Evolutionary conservation across 1,140 invertebrate species (phyloP).

Genomic region (Luehdorfia chinensis): DNA sequence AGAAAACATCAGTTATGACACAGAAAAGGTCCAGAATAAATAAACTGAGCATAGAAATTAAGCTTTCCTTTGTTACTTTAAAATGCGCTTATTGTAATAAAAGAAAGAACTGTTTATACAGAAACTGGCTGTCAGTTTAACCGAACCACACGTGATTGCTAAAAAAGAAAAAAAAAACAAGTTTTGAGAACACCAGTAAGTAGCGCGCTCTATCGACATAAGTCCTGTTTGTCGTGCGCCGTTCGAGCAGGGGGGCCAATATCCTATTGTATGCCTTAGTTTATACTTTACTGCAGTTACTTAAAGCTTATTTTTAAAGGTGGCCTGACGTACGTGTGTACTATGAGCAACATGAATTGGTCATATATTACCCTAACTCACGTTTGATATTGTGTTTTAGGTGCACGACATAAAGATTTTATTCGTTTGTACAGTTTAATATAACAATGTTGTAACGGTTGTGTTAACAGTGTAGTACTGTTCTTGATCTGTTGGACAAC

Average conservation of each 20-base stretch:
- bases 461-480: constrained; percentile 5
- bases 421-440: constrained; percentile 1
- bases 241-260: constrained; percentile 6
- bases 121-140: constrained; percentile 3
- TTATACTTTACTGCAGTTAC: neutral
- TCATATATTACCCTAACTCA: neutral
- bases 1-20: too few relatives aligned
- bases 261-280: neutral
- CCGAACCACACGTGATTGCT: constrained; percentile 14
- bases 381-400: neutral
- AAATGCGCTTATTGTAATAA: too few relatives aligned
- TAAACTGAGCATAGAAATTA: too few relatives aligned
- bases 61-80: too few relatives aligned
- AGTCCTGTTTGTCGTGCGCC: constrained; percentile 15
- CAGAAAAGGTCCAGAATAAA: too few relatives aligned
- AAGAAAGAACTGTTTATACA: too few relatives aligned
- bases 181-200: constrained; percentile 13
- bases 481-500: constrained; percentile 17
- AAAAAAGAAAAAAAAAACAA: constrained; percentile 9
- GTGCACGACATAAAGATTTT: neutral
- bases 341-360: constrained; percentile 3
- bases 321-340: constrained; percentile 7
- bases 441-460: constrained; percentile 12
- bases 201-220: constrained; percentile 14
- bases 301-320: constrained; percentile 4